These are phyloP conservation scores for Mormyrus proboscirostris DNA, from an alignment of 2,797 vertebrate genomes.

Conservation along the genomic window DNA sequence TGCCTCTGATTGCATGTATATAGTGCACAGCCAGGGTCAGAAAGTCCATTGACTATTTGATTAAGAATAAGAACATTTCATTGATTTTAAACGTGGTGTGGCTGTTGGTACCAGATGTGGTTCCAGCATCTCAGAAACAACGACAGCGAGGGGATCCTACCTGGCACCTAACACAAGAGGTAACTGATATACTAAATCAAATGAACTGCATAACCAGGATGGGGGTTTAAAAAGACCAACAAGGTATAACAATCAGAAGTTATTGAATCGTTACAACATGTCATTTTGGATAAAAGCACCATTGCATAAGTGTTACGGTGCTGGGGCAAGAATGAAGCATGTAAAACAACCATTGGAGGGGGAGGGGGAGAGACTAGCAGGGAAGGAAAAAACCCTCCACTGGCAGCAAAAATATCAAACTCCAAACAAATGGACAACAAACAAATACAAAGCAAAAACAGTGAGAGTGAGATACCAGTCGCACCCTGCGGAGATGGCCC, in stretches of 20 bases:
- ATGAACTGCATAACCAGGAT: neutral
- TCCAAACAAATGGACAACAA: neutral
- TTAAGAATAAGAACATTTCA: neutral
- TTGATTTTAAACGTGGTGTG: neutral
- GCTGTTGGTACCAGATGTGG: neutral
- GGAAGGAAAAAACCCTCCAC: neutral
- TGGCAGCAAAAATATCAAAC: neutral
- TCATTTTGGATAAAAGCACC: neutral
- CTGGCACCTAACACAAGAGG: neutral
- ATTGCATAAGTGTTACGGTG: neutral
- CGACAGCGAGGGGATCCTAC: neutral
- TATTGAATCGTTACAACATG: neutral
- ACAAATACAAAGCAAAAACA: neutral
- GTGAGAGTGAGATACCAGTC: neutral
- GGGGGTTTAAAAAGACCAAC: neutral
- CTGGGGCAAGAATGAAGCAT: neutral
- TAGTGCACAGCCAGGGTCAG: neutral
- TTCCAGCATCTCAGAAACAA: neutral
- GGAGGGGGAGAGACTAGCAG: neutral
- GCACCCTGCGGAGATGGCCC: neutral
- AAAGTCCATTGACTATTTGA: neutral
- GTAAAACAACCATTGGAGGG: neutral
- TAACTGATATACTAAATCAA: neutral
- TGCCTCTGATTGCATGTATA: neutral
- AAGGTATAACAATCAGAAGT: neutral